Evolutionary conservation across 2,888 invertebrate genomes (phyloP).

Genomic region (Furcula furcula): DNA sequence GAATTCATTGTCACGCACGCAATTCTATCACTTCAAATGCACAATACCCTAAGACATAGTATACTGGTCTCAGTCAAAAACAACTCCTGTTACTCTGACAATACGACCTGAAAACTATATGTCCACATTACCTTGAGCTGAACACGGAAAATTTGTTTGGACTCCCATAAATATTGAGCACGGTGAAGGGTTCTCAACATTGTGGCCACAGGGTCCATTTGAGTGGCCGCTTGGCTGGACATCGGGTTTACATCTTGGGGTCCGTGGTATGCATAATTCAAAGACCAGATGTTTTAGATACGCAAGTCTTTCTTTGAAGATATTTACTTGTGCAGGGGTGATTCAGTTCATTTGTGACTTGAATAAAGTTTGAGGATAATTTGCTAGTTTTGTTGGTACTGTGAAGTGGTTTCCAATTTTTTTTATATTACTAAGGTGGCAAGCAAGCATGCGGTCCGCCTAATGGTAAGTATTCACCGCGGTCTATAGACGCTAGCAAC

Average conservation of each 20-base stretch:
- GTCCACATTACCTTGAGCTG: slow-evolving; percentile 8
- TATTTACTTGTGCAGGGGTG: slow-evolving; percentile 12
- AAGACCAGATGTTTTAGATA: slow-evolving; percentile 27
- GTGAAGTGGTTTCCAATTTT: too few species aligned
- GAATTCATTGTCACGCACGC: slow-evolving; percentile 40
- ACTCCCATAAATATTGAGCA: slow-evolving; percentile 62
- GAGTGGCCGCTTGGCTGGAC: slow-evolving; percentile 48
- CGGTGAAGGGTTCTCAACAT: slow-evolving; percentile 49
- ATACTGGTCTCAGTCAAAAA: slow-evolving; percentile 5
- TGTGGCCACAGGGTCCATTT: slow-evolving; percentile 53
- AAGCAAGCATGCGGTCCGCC: too few species aligned
- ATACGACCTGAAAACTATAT: slow-evolving; percentile 12
- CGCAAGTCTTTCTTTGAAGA: slow-evolving; percentile 24
- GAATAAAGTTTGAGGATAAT: slow-evolving; percentile 3
- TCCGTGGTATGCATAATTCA: slow-evolving; percentile 53
- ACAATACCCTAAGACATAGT: slow-evolving; percentile 7
- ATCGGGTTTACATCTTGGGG: slow-evolving; percentile 34
- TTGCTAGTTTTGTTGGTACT: too few species aligned
- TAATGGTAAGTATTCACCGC: too few species aligned
- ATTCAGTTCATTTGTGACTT: slow-evolving; percentile 4
- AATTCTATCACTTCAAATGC: slow-evolving; percentile 33
- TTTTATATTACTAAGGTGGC: too few species aligned
- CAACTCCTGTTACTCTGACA: slow-evolving; percentile 15
- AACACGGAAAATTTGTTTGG: slow-evolving; percentile 48
- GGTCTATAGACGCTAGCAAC: too few species aligned